Evolutionary conservation across 1,140 invertebrate genomes (phyloP), one percentile per base, ranked within the genome.

Genomic region (Ditylenchus dipsaci): DNA sequence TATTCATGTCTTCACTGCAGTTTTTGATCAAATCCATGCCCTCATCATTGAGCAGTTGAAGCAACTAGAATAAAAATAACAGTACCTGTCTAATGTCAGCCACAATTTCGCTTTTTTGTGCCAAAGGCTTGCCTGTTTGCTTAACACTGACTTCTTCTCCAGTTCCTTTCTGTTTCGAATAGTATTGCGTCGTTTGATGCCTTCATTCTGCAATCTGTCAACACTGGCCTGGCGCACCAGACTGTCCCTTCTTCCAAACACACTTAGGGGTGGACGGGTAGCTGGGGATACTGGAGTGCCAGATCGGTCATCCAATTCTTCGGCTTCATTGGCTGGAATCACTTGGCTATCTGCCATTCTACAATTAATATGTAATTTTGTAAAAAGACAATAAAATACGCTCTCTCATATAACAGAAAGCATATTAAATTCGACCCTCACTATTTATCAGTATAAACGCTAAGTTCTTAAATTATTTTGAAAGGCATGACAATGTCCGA

Each of bases 11-110:
- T 1, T 43, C 38, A 13, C 58, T 68, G 15, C 77, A n/a, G 42
- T n/a, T 30, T 68, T 76, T 11, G 49, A 79, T 76, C 29, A 79
- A 49, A 56, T 78, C 70, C 19, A 79, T 63, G 15, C 78, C 69
- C 47, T 79, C 77, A 45, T 81, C 78, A 60, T 79, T 79, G 7
- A 79, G 62, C 33, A 67, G 64, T 60, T 81, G 47, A 9, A 79
- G 59, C 11, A 79, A 66, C 78, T 80, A 53, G 71, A 70, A 53
- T 19, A n/a, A 29, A 68, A 57, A 1, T 53, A 29, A 15, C 63
- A 0, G 30, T 33, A 63, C 21, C 27, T 30, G 9, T 69, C 53
- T 19, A 0, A 69, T 23, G 17, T 66, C 11, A 23, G 23, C 9
- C 15, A 66, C 3, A 27, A 5, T 13, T 23, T 26, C 23, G 8